Conservation (phyloP, 2,797 vertebrate species). For the Lemur catta region DNA sequence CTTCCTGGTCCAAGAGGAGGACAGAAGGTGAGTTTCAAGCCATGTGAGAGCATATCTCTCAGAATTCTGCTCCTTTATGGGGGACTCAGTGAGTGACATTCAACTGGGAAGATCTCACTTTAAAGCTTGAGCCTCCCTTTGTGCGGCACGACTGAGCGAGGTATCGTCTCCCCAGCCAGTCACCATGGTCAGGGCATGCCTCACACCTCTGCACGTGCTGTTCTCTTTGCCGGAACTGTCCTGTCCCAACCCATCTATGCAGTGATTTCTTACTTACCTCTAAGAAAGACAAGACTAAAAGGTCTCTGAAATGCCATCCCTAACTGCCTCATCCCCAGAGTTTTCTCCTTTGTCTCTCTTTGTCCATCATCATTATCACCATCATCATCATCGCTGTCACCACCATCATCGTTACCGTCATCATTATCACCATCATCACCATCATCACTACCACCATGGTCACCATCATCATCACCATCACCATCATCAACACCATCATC, state of each 20-base stretch:
- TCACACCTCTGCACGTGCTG: fast-evolving
- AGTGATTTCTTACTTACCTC: neutral
- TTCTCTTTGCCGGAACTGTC: neutral
- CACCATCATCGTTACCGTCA: fast-evolving
- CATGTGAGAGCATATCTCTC: neutral
- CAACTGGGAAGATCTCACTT: neutral
- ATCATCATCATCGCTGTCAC: no score
- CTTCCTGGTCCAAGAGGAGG: neutral
- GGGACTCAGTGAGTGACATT: neutral
- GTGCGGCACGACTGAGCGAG: neutral
- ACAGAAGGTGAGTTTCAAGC: slow-evolving; percentile 28
- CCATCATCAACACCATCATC: fast-evolving
- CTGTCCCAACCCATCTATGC: neutral
- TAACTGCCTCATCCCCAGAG: neutral
- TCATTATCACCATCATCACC: fast-evolving
- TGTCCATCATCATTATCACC: neutral
- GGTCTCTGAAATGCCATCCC: neutral
- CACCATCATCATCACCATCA: fast-evolving
- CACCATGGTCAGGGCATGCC: fast-evolving
- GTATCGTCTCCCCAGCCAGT: neutral
- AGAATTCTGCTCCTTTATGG: neutral
- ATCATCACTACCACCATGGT: fast-evolving
- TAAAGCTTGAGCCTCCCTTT: neutral
- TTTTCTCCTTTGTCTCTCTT: neutral
- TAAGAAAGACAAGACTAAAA: neutral